A percentile compares a stretch with the other conserved stretches of the same genome.
phyloP scores from a whole-genome alignment of 2,113 vertebrate genomes.

The Diphyllodes magnificus region DNA sequence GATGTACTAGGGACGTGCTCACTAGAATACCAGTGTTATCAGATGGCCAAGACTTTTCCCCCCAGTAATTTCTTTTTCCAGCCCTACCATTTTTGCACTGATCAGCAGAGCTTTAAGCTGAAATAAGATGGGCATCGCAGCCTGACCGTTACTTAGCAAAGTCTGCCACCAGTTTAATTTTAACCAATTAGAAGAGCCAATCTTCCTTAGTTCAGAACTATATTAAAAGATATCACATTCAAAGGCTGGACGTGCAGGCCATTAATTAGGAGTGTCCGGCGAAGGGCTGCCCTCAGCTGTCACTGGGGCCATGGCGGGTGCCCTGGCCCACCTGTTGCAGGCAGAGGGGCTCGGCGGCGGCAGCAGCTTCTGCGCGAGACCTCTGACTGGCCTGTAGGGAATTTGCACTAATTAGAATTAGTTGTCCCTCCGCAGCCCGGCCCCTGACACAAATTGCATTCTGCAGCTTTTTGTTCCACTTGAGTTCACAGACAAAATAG shows the following conservation, averaged over 20 bases:
- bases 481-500: constrained; percentile 85
- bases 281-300: constrained; percentile 75
- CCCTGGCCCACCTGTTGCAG: constrained; percentile 78
- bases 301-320: constrained; percentile 57
- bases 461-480: constrained; percentile 86
- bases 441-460: constrained; percentile 86
- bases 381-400: constrained; percentile 75
- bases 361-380: constrained; percentile 64
- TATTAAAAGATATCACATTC: constrained; percentile 71
- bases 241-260: constrained; percentile 64
- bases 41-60: constrained; percentile 41
- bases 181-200: constrained; percentile 73
- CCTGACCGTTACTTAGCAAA: constrained; percentile 47
- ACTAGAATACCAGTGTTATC: constrained; percentile 46
- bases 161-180: constrained; percentile 65
- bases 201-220: constrained; percentile 63
- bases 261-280: constrained; percentile 76
- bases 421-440: constrained; percentile 81
- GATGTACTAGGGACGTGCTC: neutral
- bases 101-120: constrained; percentile 40
- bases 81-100: neutral
- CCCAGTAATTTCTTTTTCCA: neutral
- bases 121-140: constrained; percentile 26
- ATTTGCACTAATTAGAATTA: constrained; percentile 85
- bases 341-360: constrained; percentile 55